Percentiles rank a stretch among this genome's conserved stretches.
phyloP scores from a whole-genome alignment of 2,888 invertebrate species.

The Periphyllus acericola region DNA sequence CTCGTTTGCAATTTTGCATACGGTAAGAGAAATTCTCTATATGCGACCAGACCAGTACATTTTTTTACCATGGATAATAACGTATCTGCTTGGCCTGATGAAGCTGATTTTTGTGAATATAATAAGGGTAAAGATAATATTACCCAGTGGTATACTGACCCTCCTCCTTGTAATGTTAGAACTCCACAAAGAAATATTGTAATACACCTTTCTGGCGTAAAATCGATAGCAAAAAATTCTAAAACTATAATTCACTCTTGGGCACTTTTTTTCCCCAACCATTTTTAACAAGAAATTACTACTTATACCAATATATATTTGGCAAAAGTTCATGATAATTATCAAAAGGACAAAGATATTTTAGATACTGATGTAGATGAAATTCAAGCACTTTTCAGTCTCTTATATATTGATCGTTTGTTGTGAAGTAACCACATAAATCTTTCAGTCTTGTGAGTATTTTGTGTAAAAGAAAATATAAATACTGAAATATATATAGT shows the following conservation, averaged over 20 bases:
- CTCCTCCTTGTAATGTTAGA: conserved; percentile 28
- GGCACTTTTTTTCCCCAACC: conserved; percentile 25
- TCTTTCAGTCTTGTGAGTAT: conserved; percentile 6
- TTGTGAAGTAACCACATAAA: conserved; percentile 26
- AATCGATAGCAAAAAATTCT: conserved; percentile 43
- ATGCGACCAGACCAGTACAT: conserved; percentile 13
- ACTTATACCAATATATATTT: conserved; percentile 39
- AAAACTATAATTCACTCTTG: conserved; percentile 47
- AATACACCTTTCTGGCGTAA: conserved; percentile 39
- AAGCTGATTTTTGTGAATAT: conserved; percentile 26
- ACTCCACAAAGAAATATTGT: conserved; percentile 38
- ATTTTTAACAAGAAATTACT: conserved; percentile 43
- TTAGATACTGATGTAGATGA: conserved; percentile 21
- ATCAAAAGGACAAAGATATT: neutral
- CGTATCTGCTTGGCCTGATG: too few relatives aligned
- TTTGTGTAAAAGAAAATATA: neutral
- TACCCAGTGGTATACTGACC: conserved; percentile 42
- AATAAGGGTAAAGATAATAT: conserved; percentile 31
- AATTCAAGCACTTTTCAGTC: conserved; percentile 47
- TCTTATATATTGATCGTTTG: conserved; percentile 48
- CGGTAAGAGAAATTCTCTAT: conserved; percentile 13
- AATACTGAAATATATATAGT: conserved; percentile 14
- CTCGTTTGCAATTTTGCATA: neutral
- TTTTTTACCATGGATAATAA: conserved; percentile 12
- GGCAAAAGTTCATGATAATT: conserved; percentile 24